These are phyloP conservation scores for Sciaenops ocellatus DNA, from an alignment of 2,797 vertebrate genomes.

Conservation along the genomic window DNA sequence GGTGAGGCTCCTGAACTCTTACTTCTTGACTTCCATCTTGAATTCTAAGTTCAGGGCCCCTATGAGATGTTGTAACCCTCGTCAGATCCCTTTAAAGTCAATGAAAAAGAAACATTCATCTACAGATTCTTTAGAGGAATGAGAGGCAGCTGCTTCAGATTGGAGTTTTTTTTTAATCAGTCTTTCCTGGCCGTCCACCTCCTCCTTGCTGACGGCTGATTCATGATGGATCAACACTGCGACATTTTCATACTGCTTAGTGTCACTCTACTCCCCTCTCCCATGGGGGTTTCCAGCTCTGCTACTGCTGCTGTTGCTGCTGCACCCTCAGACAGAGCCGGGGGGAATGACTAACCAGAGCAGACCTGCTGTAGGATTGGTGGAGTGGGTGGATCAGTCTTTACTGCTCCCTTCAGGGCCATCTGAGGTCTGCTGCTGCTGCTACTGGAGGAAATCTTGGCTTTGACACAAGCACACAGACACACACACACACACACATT, in stretches of 20 bases:
- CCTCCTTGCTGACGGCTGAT: conserved; percentile 44
- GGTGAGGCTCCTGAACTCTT: neutral
- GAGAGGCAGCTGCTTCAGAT: neutral
- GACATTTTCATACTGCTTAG: conserved; percentile 56
- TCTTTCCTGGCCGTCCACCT: conserved; percentile 23
- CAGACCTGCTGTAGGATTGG: conserved; percentile 43
- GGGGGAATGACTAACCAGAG: conserved; percentile 48
- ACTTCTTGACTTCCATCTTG: neutral
- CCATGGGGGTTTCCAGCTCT: conserved; percentile 27
- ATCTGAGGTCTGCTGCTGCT: conserved; percentile 60
- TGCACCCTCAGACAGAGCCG: conserved; percentile 25
- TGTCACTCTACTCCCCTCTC: conserved; percentile 42
- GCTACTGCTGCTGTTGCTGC: conserved; percentile 22
- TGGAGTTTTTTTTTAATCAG: conserved; percentile 20
- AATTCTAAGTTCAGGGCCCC: conserved; percentile 11
- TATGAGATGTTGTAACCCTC: conserved; percentile 18
- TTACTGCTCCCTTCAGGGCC: conserved; percentile 44
- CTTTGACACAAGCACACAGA: conserved; percentile 5
- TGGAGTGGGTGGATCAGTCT: conserved; percentile 48
- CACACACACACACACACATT: neutral
- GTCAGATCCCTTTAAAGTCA: conserved; percentile 22
- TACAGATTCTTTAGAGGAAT: neutral
- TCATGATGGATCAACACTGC: conserved; percentile 56
- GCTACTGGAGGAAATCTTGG: conserved; percentile 33
- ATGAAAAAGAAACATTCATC: conserved; percentile 38